A percentile compares a stretch with the other conserved stretches of the same genome.
Conservation (phyloP, 2,888 invertebrate genomes). For the Nephrotoma flavescens region DNA sequence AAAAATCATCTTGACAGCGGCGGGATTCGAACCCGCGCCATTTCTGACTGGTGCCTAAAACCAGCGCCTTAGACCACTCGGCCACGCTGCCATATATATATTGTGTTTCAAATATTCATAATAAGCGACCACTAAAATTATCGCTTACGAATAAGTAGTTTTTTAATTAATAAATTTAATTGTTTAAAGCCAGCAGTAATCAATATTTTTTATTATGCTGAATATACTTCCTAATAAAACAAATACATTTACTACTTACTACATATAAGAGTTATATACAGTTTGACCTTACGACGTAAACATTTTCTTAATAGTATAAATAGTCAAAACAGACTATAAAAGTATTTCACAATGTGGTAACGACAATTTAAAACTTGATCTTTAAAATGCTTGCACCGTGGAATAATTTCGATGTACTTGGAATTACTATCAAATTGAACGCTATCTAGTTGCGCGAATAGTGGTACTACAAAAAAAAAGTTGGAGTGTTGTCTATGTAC, state of each 20-base stretch:
- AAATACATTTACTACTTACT: not conserved
- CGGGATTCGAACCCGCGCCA: conserved; percentile 18
- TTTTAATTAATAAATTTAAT: not conserved
- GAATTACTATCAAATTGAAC: no score
- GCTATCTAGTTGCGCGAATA: no score
- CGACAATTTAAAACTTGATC: no score
- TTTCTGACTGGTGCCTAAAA: conserved; percentile 18
- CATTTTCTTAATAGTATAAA: no score
- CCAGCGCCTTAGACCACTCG: conserved; percentile 18
- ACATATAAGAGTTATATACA: no score
- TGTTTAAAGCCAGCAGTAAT: not conserved
- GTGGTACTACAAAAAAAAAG: no score
- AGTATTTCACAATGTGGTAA: no score
- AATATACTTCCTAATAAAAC: not conserved
- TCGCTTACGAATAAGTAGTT: not conserved
- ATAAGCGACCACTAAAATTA: not conserved
- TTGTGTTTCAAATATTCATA: not conserved
- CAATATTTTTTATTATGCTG: not conserved
- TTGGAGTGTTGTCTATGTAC: no score
- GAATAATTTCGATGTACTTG: no score
- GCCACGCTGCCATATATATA: conserved; percentile 12
- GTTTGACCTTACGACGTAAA: no score
- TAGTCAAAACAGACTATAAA: no score
- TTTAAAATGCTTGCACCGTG: no score
- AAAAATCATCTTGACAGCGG: conserved; percentile 12